Evolutionary conservation across 2,888 invertebrate species (phyloP).

Genomic region (Lasioglossum vierecki): DNA sequence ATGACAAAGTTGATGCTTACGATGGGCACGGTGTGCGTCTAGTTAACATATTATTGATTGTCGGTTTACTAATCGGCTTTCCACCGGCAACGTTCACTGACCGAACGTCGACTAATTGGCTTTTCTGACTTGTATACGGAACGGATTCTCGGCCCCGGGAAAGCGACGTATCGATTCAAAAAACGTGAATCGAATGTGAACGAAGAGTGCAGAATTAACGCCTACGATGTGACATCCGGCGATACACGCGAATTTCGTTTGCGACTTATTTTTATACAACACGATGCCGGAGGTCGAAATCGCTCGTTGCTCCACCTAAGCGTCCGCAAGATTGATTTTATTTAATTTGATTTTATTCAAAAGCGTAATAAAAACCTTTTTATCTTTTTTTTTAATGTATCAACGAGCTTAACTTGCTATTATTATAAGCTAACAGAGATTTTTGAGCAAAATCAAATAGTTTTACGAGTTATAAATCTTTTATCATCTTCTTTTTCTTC

Average conservation of each 20-base stretch:
- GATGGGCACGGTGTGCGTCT: conserved; percentile 7
- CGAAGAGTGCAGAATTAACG: neutral
- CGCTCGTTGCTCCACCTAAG: no score
- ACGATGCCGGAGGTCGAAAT: no score
- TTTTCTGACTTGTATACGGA: conserved; percentile 43
- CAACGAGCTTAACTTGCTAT: no score
- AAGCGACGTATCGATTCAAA: conserved; percentile 46
- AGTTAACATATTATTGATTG: conserved; percentile 50
- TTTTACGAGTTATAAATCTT: no score
- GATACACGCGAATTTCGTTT: conserved; percentile 1
- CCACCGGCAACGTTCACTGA: conserved; percentile 41
- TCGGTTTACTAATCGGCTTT: conserved; percentile 47
- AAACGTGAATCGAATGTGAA: conserved; percentile 29
- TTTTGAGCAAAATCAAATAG: no score
- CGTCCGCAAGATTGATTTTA: no score
- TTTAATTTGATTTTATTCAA: no score
- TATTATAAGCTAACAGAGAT: no score
- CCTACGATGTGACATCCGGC: neutral
- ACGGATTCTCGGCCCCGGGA: conserved; percentile 33
- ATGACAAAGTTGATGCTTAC: neutral
- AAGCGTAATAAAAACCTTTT: no score
- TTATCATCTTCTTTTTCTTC: no score
- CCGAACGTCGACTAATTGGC: conserved; percentile 52
- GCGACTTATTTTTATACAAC: neutral
- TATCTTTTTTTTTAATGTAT: no score